Evolutionary conservation across 2,113 vertebrate species (phyloP).

Genomic region (Odobenus rosmarus): DNA sequence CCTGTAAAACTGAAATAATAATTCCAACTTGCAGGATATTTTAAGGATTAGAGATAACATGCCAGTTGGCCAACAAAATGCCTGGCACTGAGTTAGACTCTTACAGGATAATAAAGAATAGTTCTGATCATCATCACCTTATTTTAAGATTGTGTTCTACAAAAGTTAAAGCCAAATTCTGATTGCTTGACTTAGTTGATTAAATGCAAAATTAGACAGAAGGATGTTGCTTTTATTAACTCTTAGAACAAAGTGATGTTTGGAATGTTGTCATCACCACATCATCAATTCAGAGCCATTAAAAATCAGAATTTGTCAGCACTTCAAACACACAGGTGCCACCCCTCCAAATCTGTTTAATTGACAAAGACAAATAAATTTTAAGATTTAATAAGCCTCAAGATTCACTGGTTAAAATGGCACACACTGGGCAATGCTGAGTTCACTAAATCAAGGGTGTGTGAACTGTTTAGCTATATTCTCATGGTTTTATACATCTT

Average conservation of each 20-base stretch:
- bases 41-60: not conserved
- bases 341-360: not conserved
- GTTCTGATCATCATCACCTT: not conserved
- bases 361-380: not conserved
- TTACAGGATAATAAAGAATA: not conserved
- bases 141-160: not conserved
- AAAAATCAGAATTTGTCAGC: not conserved
- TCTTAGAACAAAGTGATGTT: conserved; percentile 10
- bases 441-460: not conserved
- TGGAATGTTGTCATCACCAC: not conserved
- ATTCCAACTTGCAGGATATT: not conserved
- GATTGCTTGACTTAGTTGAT: not conserved
- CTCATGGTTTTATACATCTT: not conserved
- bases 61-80: not conserved
- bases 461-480: not conserved
- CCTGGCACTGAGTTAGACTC: not conserved
- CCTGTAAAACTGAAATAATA: not conserved
- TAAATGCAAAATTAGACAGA: conserved; percentile 44
- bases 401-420: not conserved
- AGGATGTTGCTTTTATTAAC: not conserved
- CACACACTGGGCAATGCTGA: not conserved
- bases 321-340: not conserved
- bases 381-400: not conserved
- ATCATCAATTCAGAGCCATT: conserved; percentile 6
- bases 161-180: conserved; percentile 39